Evolutionary conservation across 2,113 vertebrate species (phyloP).

Genomic region (Mus spicilegus): DNA sequence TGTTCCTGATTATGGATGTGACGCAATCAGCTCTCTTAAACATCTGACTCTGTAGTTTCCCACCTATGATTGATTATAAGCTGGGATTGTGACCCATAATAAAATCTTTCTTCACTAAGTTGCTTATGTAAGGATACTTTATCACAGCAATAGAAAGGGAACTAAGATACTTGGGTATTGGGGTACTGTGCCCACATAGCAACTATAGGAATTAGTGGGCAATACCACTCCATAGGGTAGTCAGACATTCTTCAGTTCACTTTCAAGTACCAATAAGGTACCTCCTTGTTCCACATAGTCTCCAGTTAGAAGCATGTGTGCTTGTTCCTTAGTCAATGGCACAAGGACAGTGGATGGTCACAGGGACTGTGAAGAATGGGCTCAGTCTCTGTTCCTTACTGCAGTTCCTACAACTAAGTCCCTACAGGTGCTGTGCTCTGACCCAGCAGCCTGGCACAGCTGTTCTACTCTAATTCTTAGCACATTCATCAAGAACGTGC

Average conservation of each 20-base stretch:
- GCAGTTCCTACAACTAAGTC: background rate
- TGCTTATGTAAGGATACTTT: too few relatives aligned
- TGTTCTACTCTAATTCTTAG: background rate
- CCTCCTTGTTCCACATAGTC: background rate
- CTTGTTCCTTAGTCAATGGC: background rate
- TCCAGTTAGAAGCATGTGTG: background rate
- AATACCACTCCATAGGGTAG: background rate
- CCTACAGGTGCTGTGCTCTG: background rate
- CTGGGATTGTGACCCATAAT: background rate
- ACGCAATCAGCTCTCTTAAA: too few relatives aligned
- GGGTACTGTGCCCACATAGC: background rate
- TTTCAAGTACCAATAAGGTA: background rate
- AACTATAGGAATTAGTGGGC: background rate
- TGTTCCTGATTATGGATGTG: background rate
- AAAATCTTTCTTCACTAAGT: background rate
- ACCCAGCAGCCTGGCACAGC: background rate
- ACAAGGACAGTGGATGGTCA: background rate
- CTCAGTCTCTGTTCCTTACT: background rate
- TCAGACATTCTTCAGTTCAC: background rate
- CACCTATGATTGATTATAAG: too few relatives aligned
- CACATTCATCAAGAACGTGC: fast-evolving
- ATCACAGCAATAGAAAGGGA: background rate
- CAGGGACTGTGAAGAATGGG: background rate
- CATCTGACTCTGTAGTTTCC: background rate
- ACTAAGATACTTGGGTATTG: too few relatives aligned